Evolutionary conservation across 2,888 invertebrate species (phyloP), one percentile per base, ranked within the genome.

Genomic region (Sisyra nigra): DNA sequence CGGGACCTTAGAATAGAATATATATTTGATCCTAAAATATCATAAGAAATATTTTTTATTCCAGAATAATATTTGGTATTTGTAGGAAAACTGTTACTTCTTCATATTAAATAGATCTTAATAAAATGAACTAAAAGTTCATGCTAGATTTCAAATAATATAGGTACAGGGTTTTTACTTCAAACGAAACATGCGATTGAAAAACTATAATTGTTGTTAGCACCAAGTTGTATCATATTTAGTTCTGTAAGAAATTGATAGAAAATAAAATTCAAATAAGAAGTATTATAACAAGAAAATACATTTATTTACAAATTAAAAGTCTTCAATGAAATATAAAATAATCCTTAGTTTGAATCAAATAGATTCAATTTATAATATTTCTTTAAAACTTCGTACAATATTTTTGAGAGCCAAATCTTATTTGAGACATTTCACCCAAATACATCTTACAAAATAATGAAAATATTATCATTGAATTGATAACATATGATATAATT

Each of bases 261-360:
- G 13, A 10, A 17, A 40, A 30, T 13, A 29, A 40, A 10, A 29
- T 11, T 18, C 14, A 31, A 40, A 9, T 11, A 31, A 13, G 10
- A 30, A 42, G 29, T 19, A 43, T 37, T 32, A 43, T 43, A 43
- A 43, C 43, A 43, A 43, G 43, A 43, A 43, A 43, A 43, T 43
- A 43, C 43, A 43, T 43, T 43, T 43, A 43, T 43, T 43, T 43
- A 43, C 43, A 43, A 37, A 37, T 37, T 15, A 37, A 37, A 37
- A 43, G 43, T 43, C 38, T 43, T 43, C 37, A 43, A 15, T 37
- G 18, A 32, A 32, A 43, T 33, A 32, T 37, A 14, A 35, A 24
- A 24, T 24, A 24, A 43, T 43, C 5, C 24, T 24, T 24, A 24
- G 33, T 43, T 43, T 43, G 24, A 43, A 33, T 43, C 38, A 38